These are phyloP conservation scores for Spheniscus humboldti DNA, from an alignment of 2,797 vertebrate species.

Conservation along the genomic window DNA sequence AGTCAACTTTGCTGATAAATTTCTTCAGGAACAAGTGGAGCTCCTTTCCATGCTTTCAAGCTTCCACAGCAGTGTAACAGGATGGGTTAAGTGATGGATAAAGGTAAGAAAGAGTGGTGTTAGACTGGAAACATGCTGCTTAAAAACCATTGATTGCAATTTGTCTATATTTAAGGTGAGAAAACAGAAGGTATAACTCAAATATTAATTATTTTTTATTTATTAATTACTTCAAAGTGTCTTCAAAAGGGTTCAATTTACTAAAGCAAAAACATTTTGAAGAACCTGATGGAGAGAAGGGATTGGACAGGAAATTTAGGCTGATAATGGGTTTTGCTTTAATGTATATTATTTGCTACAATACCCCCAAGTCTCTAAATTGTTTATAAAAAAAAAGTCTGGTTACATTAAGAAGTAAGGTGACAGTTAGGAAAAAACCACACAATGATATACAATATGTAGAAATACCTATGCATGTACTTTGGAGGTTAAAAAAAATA, in stretches of 20 bases:
- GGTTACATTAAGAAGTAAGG: not conserved
- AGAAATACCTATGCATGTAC: not conserved
- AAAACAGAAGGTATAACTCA: not conserved
- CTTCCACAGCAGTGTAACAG: not conserved
- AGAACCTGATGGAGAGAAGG: not conserved
- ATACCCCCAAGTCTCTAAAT: not conserved
- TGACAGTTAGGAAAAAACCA: rapidly evolving
- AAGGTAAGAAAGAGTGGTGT: not conserved
- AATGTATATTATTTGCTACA: not conserved
- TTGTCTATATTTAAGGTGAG: not conserved
- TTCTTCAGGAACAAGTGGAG: not conserved
- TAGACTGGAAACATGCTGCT: not conserved
- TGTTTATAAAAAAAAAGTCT: not conserved
- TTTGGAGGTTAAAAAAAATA: not conserved
- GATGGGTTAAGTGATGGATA: not conserved
- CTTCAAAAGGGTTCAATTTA: not conserved
- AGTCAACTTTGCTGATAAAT: not conserved
- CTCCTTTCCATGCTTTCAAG: not conserved
- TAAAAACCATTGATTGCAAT: not conserved
- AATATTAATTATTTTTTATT: not conserved
- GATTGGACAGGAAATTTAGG: not conserved
- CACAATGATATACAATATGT: not conserved
- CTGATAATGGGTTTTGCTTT: not conserved
- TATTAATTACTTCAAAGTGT: not conserved
- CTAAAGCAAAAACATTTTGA: not conserved